Conservation (phyloP, 2,888 invertebrate species). For the Uropetala carovei region DNA sequence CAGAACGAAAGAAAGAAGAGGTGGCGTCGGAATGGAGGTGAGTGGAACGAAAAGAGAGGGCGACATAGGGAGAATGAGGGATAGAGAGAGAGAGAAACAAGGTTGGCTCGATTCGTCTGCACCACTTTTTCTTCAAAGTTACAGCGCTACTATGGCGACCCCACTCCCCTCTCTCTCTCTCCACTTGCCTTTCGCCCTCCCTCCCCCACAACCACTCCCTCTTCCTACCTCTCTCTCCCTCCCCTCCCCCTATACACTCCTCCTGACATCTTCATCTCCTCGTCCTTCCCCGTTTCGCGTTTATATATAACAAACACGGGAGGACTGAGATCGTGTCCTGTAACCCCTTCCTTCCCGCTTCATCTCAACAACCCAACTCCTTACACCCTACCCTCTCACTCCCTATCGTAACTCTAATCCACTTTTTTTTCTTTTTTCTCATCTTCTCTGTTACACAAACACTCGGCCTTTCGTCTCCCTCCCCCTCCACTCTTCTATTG, state of each 20-base stretch:
- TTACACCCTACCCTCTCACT: neutral
- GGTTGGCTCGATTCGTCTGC: neutral
- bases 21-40: neutral
- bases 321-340: constrained; percentile 16
- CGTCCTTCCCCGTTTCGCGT: neutral
- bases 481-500: neutral
- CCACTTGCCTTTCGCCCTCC: neutral
- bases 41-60: neutral
- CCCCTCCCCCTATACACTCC: neutral
- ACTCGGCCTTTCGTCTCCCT: constrained; percentile 21
- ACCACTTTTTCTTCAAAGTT: neutral
- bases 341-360: neutral
- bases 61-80: too few relatives aligned
- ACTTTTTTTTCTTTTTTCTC: neutral
- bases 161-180: neutral
- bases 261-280: constrained; percentile 23
- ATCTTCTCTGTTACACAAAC: neutral
- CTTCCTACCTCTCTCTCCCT: neutral
- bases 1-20: neutral
- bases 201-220: neutral
- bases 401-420: neutral
- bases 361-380: neutral
- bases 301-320: constrained; percentile 37
- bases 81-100: neutral
- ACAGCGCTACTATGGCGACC: neutral